Base-by-base conservation (phyloP, 2,797 vertebrate species). In the Melanotaenia pygmaea region DNA sequence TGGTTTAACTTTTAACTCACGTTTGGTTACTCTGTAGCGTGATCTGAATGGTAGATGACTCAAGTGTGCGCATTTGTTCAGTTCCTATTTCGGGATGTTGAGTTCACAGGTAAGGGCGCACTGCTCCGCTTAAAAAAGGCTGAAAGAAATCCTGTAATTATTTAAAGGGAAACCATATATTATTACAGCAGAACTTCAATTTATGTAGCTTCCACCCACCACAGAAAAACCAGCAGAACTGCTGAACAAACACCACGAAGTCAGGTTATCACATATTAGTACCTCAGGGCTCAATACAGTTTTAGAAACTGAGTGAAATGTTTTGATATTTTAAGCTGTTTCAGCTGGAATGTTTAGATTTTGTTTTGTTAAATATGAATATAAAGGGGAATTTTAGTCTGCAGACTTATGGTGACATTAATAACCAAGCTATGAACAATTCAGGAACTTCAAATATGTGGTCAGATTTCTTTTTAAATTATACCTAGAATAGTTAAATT, bases 91-190 rank as follows among this genome's bases (percentile, higher is more conserved):
- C 84, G 81, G 88, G 89, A 83, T 89, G 85, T 87, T 77, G 88
- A 85, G 89, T 92, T 91, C 82, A 86, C 92, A 91, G 91, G 88
- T 92, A 90, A 90, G 85, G 59, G 80, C 85, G 86, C 81, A 45
- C 81, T 75, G 63, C 58, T 66, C 68, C 56, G 64, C 30, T 78
- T 64, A 54, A 30, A 73, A 64, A 72, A 58, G 72, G 72, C 66
- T 80, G 74, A 75, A 47, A 65, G 47, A 75, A 84, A 85, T 85
- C 72, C 85, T 87, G 32, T 89, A 82, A 91, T 90, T 86, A 88
- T 84, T 64, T 43, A 75, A 69, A 53, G 35, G 18, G 66, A 79
- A 72, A 79, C 43, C 70, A 40, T 77, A 18, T 83, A 64, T 84
- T 84, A 81, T 81, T 67, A 84, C 64, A 77, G 64, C 75, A 34